These are phyloP conservation scores for Cancer borealis DNA, from an alignment of 2,888 invertebrate genomes.

Conservation along the genomic window DNA sequence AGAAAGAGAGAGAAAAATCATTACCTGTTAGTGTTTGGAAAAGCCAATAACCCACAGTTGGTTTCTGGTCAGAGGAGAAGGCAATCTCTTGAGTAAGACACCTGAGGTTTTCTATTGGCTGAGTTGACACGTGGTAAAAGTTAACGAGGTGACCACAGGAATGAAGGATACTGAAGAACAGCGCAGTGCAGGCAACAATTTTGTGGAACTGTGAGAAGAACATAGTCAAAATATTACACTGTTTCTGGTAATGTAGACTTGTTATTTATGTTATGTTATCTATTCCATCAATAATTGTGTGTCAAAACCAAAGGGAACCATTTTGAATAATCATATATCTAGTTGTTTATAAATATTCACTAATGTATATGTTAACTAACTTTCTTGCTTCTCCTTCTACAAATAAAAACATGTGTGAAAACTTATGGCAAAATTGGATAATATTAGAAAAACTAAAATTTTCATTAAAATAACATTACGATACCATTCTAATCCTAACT, in stretches of 20 bases:
- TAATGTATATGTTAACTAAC: not conserved
- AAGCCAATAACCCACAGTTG: conserved; percentile 96
- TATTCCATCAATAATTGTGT: no score
- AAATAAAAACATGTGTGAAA: no score
- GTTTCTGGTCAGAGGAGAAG: conserved; percentile 95
- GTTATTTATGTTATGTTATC: not conserved
- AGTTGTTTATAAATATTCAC: no score
- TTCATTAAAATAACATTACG: no score
- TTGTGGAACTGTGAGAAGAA: conserved; percentile 90
- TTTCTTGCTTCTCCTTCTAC: not conserved
- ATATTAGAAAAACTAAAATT: no score
- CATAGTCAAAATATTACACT: not conserved
- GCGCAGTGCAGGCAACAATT: conserved; percentile 95
- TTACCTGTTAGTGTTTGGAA: conserved; percentile 95
- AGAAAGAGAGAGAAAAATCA: not conserved
- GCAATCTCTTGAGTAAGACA: conserved; percentile 96
- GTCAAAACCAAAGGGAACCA: not conserved
- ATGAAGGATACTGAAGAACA: conserved; percentile 95
- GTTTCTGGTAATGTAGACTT: not conserved
- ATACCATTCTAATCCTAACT: not conserved
- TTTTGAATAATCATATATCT: not conserved
- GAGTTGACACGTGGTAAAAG: conserved; percentile 98
- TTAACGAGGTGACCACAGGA: conserved; percentile 97
- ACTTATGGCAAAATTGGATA: no score
- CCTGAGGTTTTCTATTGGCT: conserved; percentile 93